A percentile compares a stretch with the other conserved stretches of the same genome.
Evolutionary conservation across 2,113 vertebrate species (phyloP).

Genomic region (Xenotilapia longispinis): DNA sequence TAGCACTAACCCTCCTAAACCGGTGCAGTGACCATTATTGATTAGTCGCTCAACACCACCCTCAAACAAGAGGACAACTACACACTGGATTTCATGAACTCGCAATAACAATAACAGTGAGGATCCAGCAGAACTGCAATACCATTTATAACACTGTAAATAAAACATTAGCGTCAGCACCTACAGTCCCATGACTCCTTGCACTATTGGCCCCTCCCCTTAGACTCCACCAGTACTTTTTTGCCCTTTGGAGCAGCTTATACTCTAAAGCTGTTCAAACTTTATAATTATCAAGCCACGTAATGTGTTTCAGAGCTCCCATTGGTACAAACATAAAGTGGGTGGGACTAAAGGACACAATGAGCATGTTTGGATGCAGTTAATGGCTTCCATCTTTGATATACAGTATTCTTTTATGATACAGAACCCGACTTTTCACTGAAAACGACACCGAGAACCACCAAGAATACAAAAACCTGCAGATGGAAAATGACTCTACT

Average conservation of each 20-base stretch:
- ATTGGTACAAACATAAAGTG: background rate
- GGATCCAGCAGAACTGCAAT: background rate
- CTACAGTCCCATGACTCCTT: background rate
- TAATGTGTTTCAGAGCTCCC: background rate
- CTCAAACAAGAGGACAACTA: background rate
- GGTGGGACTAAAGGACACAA: background rate
- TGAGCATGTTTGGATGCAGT: background rate
- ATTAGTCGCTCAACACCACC: background rate
- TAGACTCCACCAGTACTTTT: background rate
- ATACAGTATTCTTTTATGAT: background rate
- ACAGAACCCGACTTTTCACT: background rate
- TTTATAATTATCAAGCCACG: background rate
- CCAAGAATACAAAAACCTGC: background rate
- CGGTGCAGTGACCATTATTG: background rate
- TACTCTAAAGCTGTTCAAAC: background rate
- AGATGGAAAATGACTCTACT: background rate
- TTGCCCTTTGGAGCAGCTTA: background rate
- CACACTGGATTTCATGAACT: background rate
- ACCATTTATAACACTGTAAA: background rate
- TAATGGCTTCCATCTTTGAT: background rate
- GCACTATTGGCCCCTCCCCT: background rate
- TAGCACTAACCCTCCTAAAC: background rate
- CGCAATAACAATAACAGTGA: background rate
- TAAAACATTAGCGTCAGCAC: background rate
- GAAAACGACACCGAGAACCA: fast-evolving